phyloP scores from a whole-genome alignment of 2,888 invertebrate species.

The Hetaerina titia region DNA sequence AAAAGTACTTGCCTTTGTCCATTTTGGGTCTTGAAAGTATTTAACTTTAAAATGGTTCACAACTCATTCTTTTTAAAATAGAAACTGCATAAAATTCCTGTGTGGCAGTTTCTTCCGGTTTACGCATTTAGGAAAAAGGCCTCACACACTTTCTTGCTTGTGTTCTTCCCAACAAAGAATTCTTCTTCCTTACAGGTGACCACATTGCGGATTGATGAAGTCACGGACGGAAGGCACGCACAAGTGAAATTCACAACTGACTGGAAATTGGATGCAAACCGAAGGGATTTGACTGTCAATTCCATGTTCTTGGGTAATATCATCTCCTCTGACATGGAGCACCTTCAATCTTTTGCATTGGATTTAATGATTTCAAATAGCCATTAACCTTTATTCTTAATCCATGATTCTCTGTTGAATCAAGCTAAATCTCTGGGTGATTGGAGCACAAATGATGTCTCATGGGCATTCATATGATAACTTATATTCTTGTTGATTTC shows the following conservation, averaged over 20 bases:
- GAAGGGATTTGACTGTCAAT: conserved; percentile 98
- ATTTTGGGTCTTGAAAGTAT: too few relatives aligned
- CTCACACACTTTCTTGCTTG: neutral
- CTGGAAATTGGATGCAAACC: conserved; percentile 95
- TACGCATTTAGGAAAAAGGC: neutral
- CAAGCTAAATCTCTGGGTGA: too few relatives aligned
- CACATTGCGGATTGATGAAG: conserved; percentile 93
- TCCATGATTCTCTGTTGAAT: too few relatives aligned
- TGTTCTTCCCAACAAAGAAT: too few relatives aligned
- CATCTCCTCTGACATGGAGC: neutral
- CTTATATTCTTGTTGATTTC: too few relatives aligned
- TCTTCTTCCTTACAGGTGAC: conserved; percentile 80
- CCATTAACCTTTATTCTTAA: too few relatives aligned
- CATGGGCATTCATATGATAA: too few relatives aligned
- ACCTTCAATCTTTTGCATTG: neutral
- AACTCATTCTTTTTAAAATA: too few relatives aligned
- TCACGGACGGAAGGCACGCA: conserved; percentile 96
- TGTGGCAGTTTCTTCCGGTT: neutral
- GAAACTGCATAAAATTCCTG: neutral
- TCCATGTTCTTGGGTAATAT: conserved; percentile 92
- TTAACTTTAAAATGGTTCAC: too few relatives aligned
- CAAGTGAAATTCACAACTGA: conserved; percentile 96
- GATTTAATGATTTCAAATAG: too few relatives aligned
- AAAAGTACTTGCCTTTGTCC: too few relatives aligned
- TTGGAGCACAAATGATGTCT: too few relatives aligned